A percentile compares a stretch with the other conserved stretches of the same genome.
Evolutionary conservation across 2,113 vertebrate species (phyloP).

Genomic region (Sebastes schlegelii): DNA sequence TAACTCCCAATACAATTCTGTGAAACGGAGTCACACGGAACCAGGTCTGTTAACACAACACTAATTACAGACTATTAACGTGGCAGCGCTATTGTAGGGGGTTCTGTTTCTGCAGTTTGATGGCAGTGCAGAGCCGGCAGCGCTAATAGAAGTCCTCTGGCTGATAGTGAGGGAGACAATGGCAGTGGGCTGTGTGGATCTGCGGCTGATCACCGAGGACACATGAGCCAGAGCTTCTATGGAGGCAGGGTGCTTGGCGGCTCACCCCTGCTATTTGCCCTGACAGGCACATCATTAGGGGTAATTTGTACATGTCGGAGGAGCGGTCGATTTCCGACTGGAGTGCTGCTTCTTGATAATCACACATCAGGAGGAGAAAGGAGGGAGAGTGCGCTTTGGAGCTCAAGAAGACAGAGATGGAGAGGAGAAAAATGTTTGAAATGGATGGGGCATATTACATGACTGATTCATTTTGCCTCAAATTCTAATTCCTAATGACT

Average conservation of each 20-base stretch:
- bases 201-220: slow-evolving; percentile 47
- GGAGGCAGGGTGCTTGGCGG: slow-evolving; percentile 55
- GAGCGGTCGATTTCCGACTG: slow-evolving; percentile 73
- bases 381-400: background rate
- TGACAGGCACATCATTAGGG: slow-evolving; percentile 81
- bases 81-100: slow-evolving; percentile 61
- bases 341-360: slow-evolving; percentile 78
- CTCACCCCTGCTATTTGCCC: slow-evolving; percentile 71
- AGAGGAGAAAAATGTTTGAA: background rate
- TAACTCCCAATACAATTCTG: slow-evolving; percentile 12
- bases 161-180: slow-evolving; percentile 61
- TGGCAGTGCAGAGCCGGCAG: slow-evolving; percentile 21
- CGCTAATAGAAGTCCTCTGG: slow-evolving; percentile 61
- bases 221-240: slow-evolving; percentile 50
- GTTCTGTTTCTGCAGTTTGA: slow-evolving; percentile 45
- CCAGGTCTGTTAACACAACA: slow-evolving; percentile 46
- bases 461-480: background rate
- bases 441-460: slow-evolving; percentile 17
- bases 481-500: slow-evolving; percentile 12
- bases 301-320: slow-evolving; percentile 79
- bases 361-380: slow-evolving; percentile 58
- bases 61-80: slow-evolving; percentile 64
- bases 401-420: slow-evolving; percentile 8
- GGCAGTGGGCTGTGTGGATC: slow-evolving; percentile 55
- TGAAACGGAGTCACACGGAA: slow-evolving; percentile 3